A percentile compares a stretch with the other conserved stretches of the same genome.
These are phyloP conservation scores for Hypsopygia costalis DNA, from an alignment of 2,888 invertebrate species.

Conservation along the genomic window DNA sequence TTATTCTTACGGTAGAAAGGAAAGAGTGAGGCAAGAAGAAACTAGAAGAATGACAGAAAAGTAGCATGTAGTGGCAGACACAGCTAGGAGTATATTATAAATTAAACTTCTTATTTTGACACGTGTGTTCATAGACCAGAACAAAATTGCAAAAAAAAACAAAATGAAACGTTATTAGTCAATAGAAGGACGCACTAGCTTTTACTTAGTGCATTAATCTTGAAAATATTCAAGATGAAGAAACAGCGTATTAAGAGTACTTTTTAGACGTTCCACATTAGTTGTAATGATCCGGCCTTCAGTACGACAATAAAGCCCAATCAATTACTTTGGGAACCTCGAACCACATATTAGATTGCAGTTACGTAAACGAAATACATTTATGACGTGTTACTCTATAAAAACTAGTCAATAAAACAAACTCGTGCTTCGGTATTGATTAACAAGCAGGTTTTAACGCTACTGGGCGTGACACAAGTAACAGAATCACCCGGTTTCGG, in stretches of 20 bases:
- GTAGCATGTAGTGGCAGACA: too few species aligned
- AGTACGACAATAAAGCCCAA: slow-evolving; percentile 44
- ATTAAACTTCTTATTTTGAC: too few species aligned
- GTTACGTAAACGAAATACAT: slow-evolving; percentile 58
- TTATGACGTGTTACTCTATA: slow-evolving; percentile 40
- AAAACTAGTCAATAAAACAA: slow-evolving; percentile 55
- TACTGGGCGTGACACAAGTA: slow-evolving; percentile 19
- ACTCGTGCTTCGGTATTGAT: slow-evolving; percentile 37
- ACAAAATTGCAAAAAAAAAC: too few species aligned
- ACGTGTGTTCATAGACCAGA: too few species aligned
- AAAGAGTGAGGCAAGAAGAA: too few species aligned
- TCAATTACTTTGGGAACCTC: slow-evolving; percentile 57
- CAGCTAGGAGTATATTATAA: too few species aligned
- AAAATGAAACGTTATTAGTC: neutral
- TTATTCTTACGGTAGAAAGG: too few species aligned
- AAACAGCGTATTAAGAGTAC: slow-evolving; percentile 9
- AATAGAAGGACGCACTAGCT: neutral
- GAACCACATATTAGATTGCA: slow-evolving; percentile 48
- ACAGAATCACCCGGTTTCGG: slow-evolving; percentile 16
- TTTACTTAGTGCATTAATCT: slow-evolving; percentile 9
- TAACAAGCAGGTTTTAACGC: slow-evolving; percentile 40
- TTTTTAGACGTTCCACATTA: slow-evolving; percentile 28
- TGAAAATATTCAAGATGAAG: slow-evolving; percentile 17
- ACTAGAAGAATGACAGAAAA: too few species aligned
- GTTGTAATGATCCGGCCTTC: slow-evolving; percentile 44